Evolutionary conservation across 2,797 vertebrate genomes (phyloP).

Genomic region (Tadarida brasiliensis): DNA sequence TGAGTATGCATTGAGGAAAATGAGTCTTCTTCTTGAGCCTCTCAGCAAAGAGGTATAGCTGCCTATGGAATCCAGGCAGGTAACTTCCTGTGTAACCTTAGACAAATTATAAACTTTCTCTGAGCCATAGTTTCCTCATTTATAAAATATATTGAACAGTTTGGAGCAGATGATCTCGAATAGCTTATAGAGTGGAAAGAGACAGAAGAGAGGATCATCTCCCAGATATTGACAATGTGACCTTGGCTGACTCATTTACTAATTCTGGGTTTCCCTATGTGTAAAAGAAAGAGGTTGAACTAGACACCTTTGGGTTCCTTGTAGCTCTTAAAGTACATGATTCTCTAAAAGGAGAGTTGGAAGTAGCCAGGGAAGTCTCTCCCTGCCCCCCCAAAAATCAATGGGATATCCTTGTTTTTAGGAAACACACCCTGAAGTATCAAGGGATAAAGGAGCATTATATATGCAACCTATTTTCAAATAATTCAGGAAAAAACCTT

Average conservation of each 20-base stretch:
- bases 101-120: neutral
- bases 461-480: conserved; percentile 7
- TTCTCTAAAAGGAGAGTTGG: conserved; percentile 16
- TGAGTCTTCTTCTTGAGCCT: neutral
- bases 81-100: conserved; percentile 18
- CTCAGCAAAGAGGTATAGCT: neutral
- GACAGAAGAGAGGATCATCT: neutral
- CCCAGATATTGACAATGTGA: neutral
- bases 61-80: neutral
- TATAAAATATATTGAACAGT: neutral
- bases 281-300: conserved; percentile 6
- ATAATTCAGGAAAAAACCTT: neutral
- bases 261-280: neutral
- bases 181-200: neutral
- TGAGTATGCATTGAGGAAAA: neutral
- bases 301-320: neutral
- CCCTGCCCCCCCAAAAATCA: neutral
- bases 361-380: neutral
- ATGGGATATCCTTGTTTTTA: neutral
- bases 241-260: neutral
- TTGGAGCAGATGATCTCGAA: neutral
- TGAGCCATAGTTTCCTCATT: conserved; percentile 16
- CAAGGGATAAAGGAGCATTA: neutral
- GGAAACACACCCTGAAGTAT: conserved; percentile 29
- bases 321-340: neutral